Evolutionary conservation across 2,888 invertebrate genomes (phyloP).

Genomic region (Meteorus cinctellus): DNA sequence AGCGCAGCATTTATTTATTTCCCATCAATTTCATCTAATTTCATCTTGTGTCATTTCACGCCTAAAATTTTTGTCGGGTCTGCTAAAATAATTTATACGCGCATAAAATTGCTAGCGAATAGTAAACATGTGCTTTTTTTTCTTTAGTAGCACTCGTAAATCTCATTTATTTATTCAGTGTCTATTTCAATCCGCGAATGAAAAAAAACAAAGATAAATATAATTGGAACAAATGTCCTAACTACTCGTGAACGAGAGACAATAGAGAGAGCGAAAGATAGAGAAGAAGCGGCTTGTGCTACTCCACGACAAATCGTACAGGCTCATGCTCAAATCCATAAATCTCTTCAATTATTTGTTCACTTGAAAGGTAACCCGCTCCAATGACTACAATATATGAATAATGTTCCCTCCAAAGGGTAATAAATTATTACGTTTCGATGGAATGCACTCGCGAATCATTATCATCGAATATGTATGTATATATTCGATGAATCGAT

Average conservation of each 20-base stretch:
- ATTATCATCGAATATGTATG: background rate
- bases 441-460: background rate
- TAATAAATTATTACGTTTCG: background rate
- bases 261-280: background rate
- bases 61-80: background rate
- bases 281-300: background rate
- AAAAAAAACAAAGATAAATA: background rate
- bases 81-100: background rate
- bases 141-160: background rate
- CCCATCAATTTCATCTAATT: background rate
- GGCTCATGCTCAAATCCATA: background rate
- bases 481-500: background rate
- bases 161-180: background rate
- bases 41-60: background rate
- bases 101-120: conserved; percentile 1
- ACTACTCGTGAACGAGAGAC: background rate
- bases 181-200: background rate
- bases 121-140: background rate
- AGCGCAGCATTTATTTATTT: background rate
- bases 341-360: conserved; percentile 7
- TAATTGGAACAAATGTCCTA: background rate
- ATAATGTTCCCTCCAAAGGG: background rate
- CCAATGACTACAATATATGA: background rate
- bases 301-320: background rate
- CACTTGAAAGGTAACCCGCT: background rate